phyloP scores from a whole-genome alignment of 2,113 vertebrate species.

The Microtus richardsoni region DNA sequence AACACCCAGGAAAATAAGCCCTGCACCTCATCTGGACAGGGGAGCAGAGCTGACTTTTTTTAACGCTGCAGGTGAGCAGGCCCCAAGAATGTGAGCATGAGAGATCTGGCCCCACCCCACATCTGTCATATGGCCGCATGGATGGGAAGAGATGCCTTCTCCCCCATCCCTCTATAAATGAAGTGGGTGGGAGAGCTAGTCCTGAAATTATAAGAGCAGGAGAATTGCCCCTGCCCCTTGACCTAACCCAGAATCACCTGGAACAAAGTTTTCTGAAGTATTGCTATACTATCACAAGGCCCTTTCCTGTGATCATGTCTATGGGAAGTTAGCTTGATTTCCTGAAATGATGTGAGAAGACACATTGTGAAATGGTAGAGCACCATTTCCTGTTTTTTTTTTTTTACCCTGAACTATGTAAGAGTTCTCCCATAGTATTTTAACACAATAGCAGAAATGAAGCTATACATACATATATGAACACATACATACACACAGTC shows the following conservation, averaged over 20 bases:
- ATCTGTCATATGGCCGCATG: neutral
- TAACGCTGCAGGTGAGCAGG: neutral
- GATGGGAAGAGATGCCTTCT: neutral
- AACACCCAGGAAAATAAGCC: neutral
- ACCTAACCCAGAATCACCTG: neutral
- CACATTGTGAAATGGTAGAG: neutral
- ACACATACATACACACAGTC: neutral
- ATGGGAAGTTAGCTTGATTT: neutral
- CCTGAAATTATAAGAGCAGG: neutral
- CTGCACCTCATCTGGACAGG: neutral
- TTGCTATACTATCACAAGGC: neutral
- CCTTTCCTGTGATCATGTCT: neutral
- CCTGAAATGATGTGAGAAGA: neutral
- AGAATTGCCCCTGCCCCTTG: neutral
- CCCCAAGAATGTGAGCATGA: neutral
- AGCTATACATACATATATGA: neutral
- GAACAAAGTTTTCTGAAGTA: neutral
- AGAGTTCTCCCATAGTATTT: neutral
- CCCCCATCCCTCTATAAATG: neutral
- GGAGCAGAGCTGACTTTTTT: neutral
- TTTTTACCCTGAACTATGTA: neutral
- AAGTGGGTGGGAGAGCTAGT: neutral
- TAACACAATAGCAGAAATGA: neutral
- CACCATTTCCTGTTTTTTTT: neutral
- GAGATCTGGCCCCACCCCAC: neutral